phyloP scores from a whole-genome alignment of 1,140 invertebrate species.

The Plectrocnemia conspersa region DNA sequence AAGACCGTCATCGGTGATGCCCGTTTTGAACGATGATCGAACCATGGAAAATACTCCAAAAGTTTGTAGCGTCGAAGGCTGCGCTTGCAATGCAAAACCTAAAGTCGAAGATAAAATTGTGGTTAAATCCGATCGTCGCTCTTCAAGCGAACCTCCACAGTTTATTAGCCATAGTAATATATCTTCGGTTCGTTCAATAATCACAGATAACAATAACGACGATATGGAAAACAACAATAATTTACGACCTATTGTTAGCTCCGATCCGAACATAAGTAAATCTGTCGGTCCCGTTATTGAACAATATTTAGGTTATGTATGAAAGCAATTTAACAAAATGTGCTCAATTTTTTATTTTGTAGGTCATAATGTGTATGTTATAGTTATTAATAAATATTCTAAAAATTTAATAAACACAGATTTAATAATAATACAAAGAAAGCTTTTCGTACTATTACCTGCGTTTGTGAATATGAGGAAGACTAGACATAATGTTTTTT shows the following conservation, averaged over 20 bases:
- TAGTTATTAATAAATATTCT: too few relatives aligned
- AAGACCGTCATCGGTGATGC: constrained; percentile 32
- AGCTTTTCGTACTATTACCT: too few relatives aligned
- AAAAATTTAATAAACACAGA: too few relatives aligned
- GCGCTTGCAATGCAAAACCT: constrained; percentile 8
- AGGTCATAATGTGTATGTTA: too few relatives aligned
- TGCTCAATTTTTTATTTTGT: too few relatives aligned
- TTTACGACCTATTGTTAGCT: constrained; percentile 28
- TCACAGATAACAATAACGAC: constrained; percentile 35
- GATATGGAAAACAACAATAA: constrained; percentile 38
- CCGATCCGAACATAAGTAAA: constrained; percentile 40
- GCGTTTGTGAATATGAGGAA: too few relatives aligned
- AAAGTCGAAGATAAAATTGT: constrained; percentile 8
- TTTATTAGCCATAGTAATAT: neutral
- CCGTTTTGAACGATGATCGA: constrained; percentile 19
- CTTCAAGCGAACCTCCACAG: constrained; percentile 25
- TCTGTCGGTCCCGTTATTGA: constrained; percentile 52
- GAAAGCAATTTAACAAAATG: too few relatives aligned
- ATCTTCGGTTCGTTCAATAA: neutral
- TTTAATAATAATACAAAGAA: too few relatives aligned
- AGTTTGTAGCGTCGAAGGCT: constrained; percentile 18
- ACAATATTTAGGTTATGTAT: constrained; percentile 66
- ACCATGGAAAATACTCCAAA: neutral
- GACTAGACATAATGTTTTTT: too few relatives aligned
- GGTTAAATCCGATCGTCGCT: constrained; percentile 7